Evolutionary conservation across 2,113 vertebrate genomes (phyloP).

Genomic region (Oreotrochilus melanogaster): DNA sequence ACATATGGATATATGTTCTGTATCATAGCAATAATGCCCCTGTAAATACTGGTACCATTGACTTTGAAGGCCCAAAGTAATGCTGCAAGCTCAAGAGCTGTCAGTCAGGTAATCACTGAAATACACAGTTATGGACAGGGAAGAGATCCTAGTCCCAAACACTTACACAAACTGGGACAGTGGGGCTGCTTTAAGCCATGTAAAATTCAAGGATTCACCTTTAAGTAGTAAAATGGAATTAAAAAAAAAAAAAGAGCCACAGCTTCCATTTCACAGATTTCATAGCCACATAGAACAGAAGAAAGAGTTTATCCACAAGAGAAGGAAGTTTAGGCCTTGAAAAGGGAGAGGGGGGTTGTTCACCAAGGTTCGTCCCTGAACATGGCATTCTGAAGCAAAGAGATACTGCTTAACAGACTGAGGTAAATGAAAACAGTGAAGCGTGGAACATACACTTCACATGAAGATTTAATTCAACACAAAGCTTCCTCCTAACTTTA

Average conservation of each 20-base stretch:
- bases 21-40: neutral
- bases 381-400: neutral
- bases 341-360: neutral
- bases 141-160: neutral
- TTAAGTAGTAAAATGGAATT: neutral
- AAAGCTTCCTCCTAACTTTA: neutral
- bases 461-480: neutral
- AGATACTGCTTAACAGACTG: neutral
- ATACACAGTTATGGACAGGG: neutral
- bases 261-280: neutral
- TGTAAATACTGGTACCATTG: neutral
- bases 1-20: neutral
- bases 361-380: neutral
- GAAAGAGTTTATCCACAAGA: neutral
- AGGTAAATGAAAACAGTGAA: neutral
- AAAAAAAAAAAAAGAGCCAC: neutral
- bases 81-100: neutral
- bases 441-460: neutral
- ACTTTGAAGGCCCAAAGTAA: neutral
- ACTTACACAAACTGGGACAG: neutral
- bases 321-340: neutral
- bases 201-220: neutral
- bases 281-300: neutral
- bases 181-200: neutral
- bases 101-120: neutral